Conservation (phyloP, 2,797 vertebrate species). For the Masticophis lateralis region DNA sequence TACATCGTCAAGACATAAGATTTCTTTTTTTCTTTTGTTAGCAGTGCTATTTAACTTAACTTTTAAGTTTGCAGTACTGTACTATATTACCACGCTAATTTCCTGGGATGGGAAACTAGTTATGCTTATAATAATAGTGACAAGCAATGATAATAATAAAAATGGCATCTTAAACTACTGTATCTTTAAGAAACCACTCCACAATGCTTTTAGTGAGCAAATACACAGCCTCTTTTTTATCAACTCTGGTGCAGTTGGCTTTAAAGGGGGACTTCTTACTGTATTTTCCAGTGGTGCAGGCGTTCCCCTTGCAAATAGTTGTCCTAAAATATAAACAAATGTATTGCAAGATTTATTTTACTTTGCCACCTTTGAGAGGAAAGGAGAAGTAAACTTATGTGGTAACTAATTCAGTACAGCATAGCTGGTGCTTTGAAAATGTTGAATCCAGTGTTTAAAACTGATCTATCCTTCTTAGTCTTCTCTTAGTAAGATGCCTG, state of each 20-base stretch:
- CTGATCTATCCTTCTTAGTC: neutral
- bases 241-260: constrained; percentile 57
- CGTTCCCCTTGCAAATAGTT: neutral
- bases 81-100: constrained; percentile 22
- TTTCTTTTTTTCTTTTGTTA: neutral
- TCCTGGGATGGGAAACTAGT: neutral
- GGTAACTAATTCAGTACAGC: constrained; percentile 12
- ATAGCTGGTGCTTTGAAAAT: constrained; percentile 55
- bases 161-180: constrained; percentile 49
- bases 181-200: constrained; percentile 62
- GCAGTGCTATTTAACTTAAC: neutral
- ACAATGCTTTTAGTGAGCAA: neutral
- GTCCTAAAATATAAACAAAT: constrained; percentile 39
- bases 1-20: neutral
- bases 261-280: constrained; percentile 36
- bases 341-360: constrained; percentile 56
- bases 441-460: constrained; percentile 36
- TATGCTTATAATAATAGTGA: constrained; percentile 7
- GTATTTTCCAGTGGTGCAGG: constrained; percentile 53
- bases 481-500: neutral
- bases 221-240: constrained; percentile 34
- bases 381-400: neutral
- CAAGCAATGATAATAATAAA: constrained; percentile 30
- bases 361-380: constrained; percentile 59
- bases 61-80: constrained; percentile 25